These are phyloP conservation scores for Bugula neritina DNA, from an alignment of 2,888 invertebrate species.

Conservation along the genomic window DNA sequence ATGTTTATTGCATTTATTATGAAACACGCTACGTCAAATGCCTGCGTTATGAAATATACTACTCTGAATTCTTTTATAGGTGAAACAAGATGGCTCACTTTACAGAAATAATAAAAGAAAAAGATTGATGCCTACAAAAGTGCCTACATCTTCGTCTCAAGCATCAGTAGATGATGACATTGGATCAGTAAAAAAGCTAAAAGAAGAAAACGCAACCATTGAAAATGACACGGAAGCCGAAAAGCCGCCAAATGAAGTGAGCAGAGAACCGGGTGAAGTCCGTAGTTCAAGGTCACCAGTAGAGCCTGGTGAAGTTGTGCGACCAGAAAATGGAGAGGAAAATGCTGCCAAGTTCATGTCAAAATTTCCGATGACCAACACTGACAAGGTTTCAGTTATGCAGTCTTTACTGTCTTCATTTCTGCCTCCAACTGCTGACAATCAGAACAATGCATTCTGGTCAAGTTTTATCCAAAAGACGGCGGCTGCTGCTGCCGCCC, in stretches of 20 bases:
- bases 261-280: not conserved
- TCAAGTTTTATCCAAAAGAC: slow-evolving; percentile 16
- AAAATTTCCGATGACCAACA: slow-evolving; percentile 1
- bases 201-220: not conserved
- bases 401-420: slow-evolving; percentile 24
- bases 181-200: not conserved
- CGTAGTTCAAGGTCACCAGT: not conserved
- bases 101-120: slow-evolving; percentile 23
- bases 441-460: slow-evolving; percentile 18
- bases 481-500: not conserved
- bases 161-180: not conserved
- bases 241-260: not conserved
- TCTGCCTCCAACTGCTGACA: slow-evolving; percentile 22
- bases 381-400: not conserved
- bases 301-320: slow-evolving; percentile 12
- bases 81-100: slow-evolving; percentile 12
- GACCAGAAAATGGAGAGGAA: not conserved
- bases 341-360: not conserved
- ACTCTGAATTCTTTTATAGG: no score
- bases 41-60: no score
- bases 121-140: slow-evolving; percentile 24
- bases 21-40: no score
- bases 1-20: no score
- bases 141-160: not conserved
- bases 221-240: not conserved